Evolutionary conservation across 2,888 invertebrate species (phyloP).

Genomic region (Dolichomitus sp.): DNA sequence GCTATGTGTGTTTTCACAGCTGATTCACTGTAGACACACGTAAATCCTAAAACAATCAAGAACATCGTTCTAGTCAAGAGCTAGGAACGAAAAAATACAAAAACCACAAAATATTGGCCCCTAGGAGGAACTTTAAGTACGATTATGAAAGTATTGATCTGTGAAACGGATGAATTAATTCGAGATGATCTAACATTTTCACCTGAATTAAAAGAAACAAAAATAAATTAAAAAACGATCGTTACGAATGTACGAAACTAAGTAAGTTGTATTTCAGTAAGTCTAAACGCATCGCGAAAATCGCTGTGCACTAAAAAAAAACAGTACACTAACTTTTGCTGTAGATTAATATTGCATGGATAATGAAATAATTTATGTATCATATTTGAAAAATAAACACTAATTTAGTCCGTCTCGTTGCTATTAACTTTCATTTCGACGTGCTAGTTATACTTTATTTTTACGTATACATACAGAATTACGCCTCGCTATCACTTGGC

Average conservation of each 20-base stretch:
- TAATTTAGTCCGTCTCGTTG: constrained; percentile 76
- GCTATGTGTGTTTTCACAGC: constrained; percentile 9
- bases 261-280: constrained; percentile 51
- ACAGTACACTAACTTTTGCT: constrained; percentile 57
- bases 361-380: constrained; percentile 80
- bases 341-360: constrained; percentile 78
- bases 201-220: constrained; percentile 48
- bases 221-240: constrained; percentile 34
- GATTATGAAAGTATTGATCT: constrained; percentile 46
- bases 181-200: constrained; percentile 42
- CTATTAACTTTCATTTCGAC: not conserved
- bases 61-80: constrained; percentile 27
- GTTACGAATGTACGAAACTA: constrained; percentile 44
- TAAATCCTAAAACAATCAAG: constrained; percentile 40
- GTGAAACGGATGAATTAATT: constrained; percentile 27
- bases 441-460: not conserved
- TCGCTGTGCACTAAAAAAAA: constrained; percentile 32
- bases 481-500: constrained; percentile 65
- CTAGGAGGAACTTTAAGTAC: constrained; percentile 30
- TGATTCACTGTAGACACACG: constrained; percentile 3
- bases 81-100: constrained; percentile 8
- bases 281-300: constrained; percentile 35
- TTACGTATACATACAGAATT: constrained; percentile 23
- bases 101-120: constrained; percentile 2
- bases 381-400: constrained; percentile 80